phyloP scores from a whole-genome alignment of 2,797 vertebrate genomes.

The Momotus momota region DNA sequence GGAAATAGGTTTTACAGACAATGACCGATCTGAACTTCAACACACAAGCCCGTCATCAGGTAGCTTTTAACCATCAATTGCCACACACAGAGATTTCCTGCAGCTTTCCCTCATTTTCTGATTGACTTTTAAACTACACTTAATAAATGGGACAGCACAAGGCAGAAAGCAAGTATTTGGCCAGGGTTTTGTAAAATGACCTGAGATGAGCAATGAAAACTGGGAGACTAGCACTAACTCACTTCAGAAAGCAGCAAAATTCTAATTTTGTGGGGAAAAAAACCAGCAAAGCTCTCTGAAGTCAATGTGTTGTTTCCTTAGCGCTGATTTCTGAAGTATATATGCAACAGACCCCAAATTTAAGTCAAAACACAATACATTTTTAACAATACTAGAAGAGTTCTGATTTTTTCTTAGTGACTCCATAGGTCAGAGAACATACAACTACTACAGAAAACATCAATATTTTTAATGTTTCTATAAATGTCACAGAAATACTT shows the following conservation, averaged over 20 bases:
- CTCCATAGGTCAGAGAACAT: background rate
- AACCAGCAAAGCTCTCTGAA: background rate
- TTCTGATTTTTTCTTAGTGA: background rate
- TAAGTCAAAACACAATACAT: background rate
- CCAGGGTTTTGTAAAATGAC: background rate
- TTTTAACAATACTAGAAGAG: background rate
- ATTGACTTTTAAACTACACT: background rate
- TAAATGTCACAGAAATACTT: background rate
- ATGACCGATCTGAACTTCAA: background rate
- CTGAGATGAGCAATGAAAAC: background rate
- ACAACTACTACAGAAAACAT: background rate
- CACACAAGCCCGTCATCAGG: background rate
- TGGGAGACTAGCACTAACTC: background rate
- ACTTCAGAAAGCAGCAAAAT: background rate
- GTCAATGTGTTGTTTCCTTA: background rate
- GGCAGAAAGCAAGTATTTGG: background rate
- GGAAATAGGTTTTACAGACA: slow-evolving; percentile 21
- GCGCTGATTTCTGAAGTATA: background rate
- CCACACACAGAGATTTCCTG: background rate
- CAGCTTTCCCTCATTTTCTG: background rate
- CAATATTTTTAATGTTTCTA: background rate
- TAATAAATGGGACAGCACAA: background rate
- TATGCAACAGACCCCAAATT: background rate
- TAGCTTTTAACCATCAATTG: background rate
- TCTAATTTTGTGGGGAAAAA: background rate